phyloP scores from a whole-genome alignment of 2,797 vertebrate species.

The Clarias platycephalus region DNA sequence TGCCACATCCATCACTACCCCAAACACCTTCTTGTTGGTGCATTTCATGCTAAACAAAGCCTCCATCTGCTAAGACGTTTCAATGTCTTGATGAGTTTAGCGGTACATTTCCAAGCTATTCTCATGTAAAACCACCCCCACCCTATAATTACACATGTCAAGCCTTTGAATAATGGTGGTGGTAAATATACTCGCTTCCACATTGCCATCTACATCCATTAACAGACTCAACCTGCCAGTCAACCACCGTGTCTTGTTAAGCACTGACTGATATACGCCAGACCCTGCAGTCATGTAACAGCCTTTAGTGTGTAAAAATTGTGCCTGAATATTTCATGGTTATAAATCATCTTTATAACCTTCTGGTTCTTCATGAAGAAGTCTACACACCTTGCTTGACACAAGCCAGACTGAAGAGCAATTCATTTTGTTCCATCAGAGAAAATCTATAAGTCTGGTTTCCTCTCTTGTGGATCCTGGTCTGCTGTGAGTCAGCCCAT shows the following conservation, averaged over 20 bases:
- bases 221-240: conserved; percentile 45
- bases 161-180: conserved; percentile 37
- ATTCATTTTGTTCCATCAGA: conserved; percentile 40
- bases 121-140: conserved; percentile 18
- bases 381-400: conserved; percentile 10
- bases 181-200: conserved; percentile 26
- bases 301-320: conserved; percentile 37
- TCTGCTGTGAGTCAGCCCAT: conserved; percentile 15
- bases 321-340: conserved; percentile 32
- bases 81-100: background rate
- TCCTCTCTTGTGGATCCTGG: conserved; percentile 31
- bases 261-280: conserved; percentile 46
- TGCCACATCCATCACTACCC: background rate
- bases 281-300: conserved; percentile 33
- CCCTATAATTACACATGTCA: conserved; percentile 24
- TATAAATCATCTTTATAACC: conserved; percentile 20
- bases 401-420: conserved; percentile 29
- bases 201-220: conserved; percentile 47
- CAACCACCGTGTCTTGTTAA: background rate
- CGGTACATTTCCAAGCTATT: conserved; percentile 12
- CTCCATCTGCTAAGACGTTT: background rate
- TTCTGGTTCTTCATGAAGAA: conserved; percentile 19
- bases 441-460: conserved; percentile 35
- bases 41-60: conserved; percentile 1
- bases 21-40: background rate